Evolutionary conservation across 1,140 invertebrate genomes (phyloP).

Genomic region (Habropoda laboriosa): DNA sequence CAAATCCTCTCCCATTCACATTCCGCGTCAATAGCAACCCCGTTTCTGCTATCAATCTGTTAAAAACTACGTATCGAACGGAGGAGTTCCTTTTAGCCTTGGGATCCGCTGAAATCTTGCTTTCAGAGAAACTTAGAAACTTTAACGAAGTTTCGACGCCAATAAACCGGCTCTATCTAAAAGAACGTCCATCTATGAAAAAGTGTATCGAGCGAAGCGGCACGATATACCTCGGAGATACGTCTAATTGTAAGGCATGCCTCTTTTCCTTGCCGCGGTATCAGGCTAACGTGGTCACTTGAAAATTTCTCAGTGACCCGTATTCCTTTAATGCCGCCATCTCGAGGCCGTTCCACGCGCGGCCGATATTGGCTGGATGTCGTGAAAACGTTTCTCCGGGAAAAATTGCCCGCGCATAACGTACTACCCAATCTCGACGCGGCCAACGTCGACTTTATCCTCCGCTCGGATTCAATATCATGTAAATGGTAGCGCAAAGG

Average conservation of each 20-base stretch:
- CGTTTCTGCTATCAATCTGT: not conserved
- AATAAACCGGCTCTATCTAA: not conserved
- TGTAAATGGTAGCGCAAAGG: conserved; percentile 46
- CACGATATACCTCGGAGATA: not conserved
- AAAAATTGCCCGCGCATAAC: conserved; percentile 39
- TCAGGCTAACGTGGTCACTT: not conserved
- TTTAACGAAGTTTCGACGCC: not conserved
- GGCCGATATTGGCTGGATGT: conserved; percentile 41
- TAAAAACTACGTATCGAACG: not conserved
- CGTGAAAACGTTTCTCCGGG: conserved; percentile 12
- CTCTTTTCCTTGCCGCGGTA: not conserved
- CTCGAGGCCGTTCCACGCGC: not conserved
- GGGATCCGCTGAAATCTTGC: not conserved
- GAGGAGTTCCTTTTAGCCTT: too few relatives aligned
- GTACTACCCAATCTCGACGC: conserved; percentile 23
- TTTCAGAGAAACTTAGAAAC: not conserved
- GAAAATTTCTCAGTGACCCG: conserved; percentile 33
- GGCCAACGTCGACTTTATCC: conserved; percentile 33
- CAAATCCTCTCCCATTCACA: not conserved
- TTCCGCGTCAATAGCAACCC: not conserved
- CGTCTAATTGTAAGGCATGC: not conserved
- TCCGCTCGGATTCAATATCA: conserved; percentile 50
- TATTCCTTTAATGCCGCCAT: conserved; percentile 45
- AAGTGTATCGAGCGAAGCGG: not conserved
- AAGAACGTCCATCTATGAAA: not conserved